phyloP scores from a whole-genome alignment of 1,140 invertebrate species.

The Atopsyche davidsoni region DNA sequence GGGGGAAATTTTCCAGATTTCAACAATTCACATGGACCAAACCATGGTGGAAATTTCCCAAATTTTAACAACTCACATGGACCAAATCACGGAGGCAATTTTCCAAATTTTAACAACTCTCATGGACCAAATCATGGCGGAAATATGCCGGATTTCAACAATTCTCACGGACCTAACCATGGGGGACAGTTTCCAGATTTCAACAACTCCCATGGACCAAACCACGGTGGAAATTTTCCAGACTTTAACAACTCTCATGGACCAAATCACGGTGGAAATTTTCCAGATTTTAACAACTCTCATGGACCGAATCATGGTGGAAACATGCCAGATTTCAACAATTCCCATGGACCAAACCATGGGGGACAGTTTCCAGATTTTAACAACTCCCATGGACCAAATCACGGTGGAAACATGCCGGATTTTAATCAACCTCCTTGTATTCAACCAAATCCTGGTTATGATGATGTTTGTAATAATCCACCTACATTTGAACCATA shows the following conservation, averaged over 20 bases:
- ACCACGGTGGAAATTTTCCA: background rate
- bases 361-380: background rate
- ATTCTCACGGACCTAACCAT: conserved; percentile 7
- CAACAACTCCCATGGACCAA: conserved; percentile 6
- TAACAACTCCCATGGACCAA: conserved; percentile 1
- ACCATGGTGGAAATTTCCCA: background rate
- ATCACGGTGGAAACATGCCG: too few relatives aligned
- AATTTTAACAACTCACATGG: background rate
- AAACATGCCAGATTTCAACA: background rate
- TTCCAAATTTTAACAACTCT: background rate
- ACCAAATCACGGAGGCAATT: background rate
- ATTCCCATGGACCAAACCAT: conserved; percentile 1
- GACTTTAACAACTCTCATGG: conserved; percentile 5
- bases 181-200: background rate
- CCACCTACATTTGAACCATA: too few relatives aligned
- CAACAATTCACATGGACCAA: too few relatives aligned
- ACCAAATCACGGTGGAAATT: conserved; percentile 5
- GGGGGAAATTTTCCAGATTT: too few relatives aligned
- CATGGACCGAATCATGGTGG: conserved; percentile 7
- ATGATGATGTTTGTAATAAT: too few relatives aligned
- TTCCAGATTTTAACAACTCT: conserved; percentile 8
- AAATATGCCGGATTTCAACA: background rate
- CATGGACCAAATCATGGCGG: background rate
- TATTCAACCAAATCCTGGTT: too few relatives aligned
- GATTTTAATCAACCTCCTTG: too few relatives aligned